Conservation (phyloP, 2,113 vertebrate species). For the Callipepla squamata region DNA sequence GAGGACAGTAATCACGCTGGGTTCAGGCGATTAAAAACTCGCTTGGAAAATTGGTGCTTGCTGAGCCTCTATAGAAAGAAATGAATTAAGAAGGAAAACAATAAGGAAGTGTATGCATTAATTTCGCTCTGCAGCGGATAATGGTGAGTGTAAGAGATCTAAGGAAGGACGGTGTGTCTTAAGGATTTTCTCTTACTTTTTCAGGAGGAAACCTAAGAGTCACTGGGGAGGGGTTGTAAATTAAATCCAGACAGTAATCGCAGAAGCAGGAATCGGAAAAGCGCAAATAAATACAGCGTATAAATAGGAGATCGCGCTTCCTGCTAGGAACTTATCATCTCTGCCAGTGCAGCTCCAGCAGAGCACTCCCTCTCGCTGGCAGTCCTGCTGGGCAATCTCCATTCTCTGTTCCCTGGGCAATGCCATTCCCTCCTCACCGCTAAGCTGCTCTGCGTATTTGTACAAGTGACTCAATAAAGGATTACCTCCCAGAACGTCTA, state of each 20-base stretch:
- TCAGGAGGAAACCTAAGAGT: constrained; percentile 2
- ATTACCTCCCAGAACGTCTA: not conserved
- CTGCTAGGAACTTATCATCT: not conserved
- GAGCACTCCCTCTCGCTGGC: not conserved
- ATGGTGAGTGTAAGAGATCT: constrained; percentile 22
- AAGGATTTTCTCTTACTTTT: not conserved
- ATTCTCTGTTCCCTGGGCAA: not conserved
- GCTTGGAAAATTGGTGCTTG: constrained; percentile 52
- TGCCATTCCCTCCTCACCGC: not conserved
- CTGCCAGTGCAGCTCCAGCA: not conserved
- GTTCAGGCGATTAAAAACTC: constrained; percentile 53
- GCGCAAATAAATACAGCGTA: constrained; percentile 43
- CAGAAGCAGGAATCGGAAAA: not conserved
- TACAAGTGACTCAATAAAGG: not conserved
- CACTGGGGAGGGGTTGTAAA: not conserved
- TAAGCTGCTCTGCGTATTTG: not conserved
- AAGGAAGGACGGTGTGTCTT: not conserved
- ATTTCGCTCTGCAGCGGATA: constrained; percentile 26
- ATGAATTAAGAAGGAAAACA: constrained; percentile 62
- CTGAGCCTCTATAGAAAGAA: constrained; percentile 44
- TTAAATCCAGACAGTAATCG: constrained; percentile 5
- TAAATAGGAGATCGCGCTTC: not conserved
- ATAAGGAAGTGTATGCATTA: constrained; percentile 30
- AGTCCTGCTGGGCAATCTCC: not conserved
- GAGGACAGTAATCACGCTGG: not conserved